Conservation (phyloP, 2,113 vertebrate genomes). For the Podarcis muralis region DNA sequence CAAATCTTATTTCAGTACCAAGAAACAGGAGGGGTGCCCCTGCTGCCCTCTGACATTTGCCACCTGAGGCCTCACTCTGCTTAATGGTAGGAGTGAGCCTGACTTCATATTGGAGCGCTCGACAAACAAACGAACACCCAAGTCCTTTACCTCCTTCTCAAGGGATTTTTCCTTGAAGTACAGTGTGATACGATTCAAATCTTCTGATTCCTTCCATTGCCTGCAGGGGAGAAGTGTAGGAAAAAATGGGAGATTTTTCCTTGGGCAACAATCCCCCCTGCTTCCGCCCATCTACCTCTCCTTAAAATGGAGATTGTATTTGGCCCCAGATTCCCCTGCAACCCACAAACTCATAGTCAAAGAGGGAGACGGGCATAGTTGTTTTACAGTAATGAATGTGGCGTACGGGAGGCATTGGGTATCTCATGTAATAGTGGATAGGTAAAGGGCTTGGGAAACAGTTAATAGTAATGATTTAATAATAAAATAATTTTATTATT, state of each 20-base stretch:
- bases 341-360: not conserved
- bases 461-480: not conserved
- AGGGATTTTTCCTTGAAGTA: conserved; percentile 71
- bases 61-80: no score
- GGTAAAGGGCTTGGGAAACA: not conserved
- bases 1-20: no score
- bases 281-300: not conserved
- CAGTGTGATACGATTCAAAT: conserved; percentile 72
- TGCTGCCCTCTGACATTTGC: no score
- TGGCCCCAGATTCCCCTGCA: not conserved
- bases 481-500: no score
- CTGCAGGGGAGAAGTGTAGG: conserved; percentile 37
- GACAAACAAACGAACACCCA: not conserved
- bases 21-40: no score
- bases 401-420: not conserved
- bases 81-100: no score
- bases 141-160: conserved; percentile 70
- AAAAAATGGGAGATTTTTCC: not conserved
- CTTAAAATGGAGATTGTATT: not conserved
- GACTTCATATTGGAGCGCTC: not conserved
- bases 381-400: no score
- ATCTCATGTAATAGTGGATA: not conserved
- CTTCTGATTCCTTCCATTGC: conserved; percentile 75
- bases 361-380: not conserved
- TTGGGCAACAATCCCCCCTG: not conserved